Conservation (phyloP, 30 jellyfish, hydroid and myxozoan species). For the Turritopsis dohrnii region DNA sequence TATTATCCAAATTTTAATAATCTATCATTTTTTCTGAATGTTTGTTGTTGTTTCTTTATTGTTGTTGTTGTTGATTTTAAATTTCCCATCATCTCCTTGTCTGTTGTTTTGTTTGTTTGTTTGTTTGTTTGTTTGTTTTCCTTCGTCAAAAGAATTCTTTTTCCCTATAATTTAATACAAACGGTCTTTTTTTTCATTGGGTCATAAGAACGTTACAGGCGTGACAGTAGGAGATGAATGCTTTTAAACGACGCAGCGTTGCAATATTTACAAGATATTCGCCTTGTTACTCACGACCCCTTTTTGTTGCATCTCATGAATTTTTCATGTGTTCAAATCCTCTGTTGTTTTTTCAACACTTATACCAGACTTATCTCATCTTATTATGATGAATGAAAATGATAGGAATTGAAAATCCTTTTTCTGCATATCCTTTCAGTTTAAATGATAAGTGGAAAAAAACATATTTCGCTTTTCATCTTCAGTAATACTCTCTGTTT, state of each 20-base stretch:
- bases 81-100: no score
- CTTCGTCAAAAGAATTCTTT: no score
- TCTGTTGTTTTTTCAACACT: neutral
- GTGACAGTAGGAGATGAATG: no score
- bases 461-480: neutral
- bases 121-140: no score
- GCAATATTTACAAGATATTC: no score
- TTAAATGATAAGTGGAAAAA: neutral
- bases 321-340: neutral
- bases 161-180: no score
- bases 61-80: neutral
- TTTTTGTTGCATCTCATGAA: neutral
- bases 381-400: neutral
- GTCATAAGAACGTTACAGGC: no score
- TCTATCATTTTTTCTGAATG: neutral
- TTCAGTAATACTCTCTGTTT: neutral
- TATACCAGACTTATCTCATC: neutral
- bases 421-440: neutral
- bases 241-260: no score
- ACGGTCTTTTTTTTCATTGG: no score
- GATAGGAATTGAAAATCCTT: neutral
- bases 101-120: neutral
- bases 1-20: neutral
- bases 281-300: neutral
- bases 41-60: neutral